phyloP scores from a whole-genome alignment of 2,888 invertebrate species.

The Drosophila nigricruria region DNA sequence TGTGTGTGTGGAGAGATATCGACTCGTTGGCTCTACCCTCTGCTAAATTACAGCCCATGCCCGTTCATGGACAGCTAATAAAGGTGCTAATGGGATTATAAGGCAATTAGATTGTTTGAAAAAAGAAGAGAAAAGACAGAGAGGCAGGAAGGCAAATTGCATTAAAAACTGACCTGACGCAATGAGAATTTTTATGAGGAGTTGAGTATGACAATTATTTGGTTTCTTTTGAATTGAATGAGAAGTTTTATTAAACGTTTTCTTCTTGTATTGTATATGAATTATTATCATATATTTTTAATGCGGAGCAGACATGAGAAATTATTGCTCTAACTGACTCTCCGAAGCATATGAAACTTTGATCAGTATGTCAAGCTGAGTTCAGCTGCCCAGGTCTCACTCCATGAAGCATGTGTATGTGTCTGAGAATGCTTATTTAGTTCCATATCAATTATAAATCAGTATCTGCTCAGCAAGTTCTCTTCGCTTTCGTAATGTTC shows the following conservation, averaged over 20 bases:
- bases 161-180: conserved; percentile 13
- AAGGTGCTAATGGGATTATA: conserved; percentile 55
- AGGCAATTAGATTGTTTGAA: conserved; percentile 41
- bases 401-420: neutral
- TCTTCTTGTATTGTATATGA: too few relatives aligned
- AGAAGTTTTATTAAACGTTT: too few relatives aligned
- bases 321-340: too few relatives aligned
- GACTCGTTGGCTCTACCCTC: conserved; percentile 2
- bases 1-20: conserved; percentile 16
- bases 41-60: conserved; percentile 23
- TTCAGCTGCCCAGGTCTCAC: neutral
- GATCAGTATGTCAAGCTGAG: neutral
- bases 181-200: conserved; percentile 5
- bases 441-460: neutral
- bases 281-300: too few relatives aligned
- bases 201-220: too few relatives aligned
- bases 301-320: too few relatives aligned
- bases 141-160: conserved; percentile 5
- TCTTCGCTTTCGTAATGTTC: too few relatives aligned
- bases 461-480: too few relatives aligned
- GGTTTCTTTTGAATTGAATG: too few relatives aligned
- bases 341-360: too few relatives aligned
- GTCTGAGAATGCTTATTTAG: neutral
- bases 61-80: conserved; percentile 29
- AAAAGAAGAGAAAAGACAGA: neutral